These are phyloP conservation scores for Rotaria sp. DNA, from an alignment of 2,888 invertebrate genomes.

Conservation along the genomic window DNA sequence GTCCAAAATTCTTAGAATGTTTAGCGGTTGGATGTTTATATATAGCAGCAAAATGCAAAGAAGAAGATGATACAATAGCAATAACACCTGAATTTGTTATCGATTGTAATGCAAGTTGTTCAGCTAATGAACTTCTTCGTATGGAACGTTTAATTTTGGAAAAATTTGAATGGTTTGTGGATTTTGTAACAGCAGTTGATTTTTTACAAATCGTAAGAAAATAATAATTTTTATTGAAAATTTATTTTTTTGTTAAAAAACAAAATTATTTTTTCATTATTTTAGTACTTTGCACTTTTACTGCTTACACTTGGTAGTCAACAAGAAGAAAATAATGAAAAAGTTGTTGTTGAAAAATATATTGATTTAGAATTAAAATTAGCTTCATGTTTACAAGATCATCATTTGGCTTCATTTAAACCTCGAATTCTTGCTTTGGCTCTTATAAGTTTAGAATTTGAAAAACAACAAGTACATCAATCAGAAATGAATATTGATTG, in stretches of 20 bases:
- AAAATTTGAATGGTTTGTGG: constrained; percentile 59
- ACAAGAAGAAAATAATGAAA: neutral
- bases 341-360: neutral
- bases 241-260: neutral
- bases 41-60: constrained; percentile 64
- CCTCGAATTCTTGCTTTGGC: constrained; percentile 7
- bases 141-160: constrained; percentile 75
- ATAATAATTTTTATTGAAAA: no score
- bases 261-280: neutral
- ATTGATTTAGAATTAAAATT: constrained; percentile 8
- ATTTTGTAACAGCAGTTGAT: constrained; percentile 48
- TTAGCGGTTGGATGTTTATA: constrained; percentile 78
- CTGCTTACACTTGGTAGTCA: neutral
- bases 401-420: neutral
- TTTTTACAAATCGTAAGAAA: constrained; percentile 48
- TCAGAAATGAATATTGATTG: neutral
- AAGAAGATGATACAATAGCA: constrained; percentile 55
- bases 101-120: constrained; percentile 67
- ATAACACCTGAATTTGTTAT: constrained; percentile 49
- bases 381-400: neutral
- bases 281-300: constrained; percentile 12
- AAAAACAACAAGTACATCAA: neutral
- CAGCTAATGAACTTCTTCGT: constrained; percentile 72
- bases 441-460: neutral
- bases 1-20: constrained; percentile 72